Conservation (phyloP, 2,113 vertebrate genomes). For the Gymnocephalus cernua region DNA sequence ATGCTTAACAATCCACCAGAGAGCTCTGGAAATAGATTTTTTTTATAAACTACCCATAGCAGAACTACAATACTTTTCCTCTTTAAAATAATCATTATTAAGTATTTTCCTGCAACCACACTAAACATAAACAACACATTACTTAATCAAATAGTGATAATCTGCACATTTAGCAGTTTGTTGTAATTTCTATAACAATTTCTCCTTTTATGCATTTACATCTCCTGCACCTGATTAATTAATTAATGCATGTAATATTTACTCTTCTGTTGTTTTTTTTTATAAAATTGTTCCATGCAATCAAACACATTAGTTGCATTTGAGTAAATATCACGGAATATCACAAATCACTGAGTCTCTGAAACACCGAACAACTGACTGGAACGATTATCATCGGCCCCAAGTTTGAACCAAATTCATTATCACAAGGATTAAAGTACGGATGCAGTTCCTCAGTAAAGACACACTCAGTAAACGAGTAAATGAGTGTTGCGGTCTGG, state of each 20-base stretch:
- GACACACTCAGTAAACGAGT: constrained; percentile 38
- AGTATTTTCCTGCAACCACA: not conserved
- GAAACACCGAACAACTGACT: not conserved
- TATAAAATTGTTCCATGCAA: not conserved
- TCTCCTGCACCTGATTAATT: not conserved
- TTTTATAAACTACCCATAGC: not conserved
- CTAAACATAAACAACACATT: not conserved
- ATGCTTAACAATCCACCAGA: not conserved
- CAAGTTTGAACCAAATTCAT: constrained; percentile 68
- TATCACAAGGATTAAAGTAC: constrained; percentile 68
- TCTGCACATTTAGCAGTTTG: not conserved
- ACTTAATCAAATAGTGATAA: not conserved
- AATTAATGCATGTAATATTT: not conserved
- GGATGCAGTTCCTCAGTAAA: constrained; percentile 64
- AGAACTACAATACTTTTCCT: not conserved
- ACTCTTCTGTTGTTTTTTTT: not conserved
- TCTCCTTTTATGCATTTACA: not conserved
- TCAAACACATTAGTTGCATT: not conserved
- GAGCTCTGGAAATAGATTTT: not conserved
- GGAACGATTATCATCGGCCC: constrained; percentile 61
- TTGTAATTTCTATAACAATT: not conserved
- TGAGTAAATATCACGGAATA: not conserved
- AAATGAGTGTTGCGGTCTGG: constrained; percentile 10
- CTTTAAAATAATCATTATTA: not conserved
- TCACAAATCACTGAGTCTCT: not conserved